A percentile compares a stretch with the other conserved stretches of the same genome.
Evolutionary conservation across 1,140 invertebrate species (phyloP).

Genomic region (Calosoma granatense): DNA sequence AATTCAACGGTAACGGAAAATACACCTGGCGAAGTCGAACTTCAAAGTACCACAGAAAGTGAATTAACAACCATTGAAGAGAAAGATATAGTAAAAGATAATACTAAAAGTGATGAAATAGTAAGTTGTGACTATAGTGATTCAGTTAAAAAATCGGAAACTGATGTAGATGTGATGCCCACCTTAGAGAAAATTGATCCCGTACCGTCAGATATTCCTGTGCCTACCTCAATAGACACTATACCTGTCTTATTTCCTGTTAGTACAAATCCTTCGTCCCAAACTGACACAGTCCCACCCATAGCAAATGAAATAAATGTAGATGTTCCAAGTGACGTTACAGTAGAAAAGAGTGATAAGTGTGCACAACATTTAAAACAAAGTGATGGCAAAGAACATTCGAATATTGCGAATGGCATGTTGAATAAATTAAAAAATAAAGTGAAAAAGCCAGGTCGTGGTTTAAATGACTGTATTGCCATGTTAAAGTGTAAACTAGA

Average conservation of each 20-base stretch:
- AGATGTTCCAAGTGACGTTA: not conserved
- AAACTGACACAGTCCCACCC: not conserved
- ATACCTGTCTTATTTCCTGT: not conserved
- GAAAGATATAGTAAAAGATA: not conserved
- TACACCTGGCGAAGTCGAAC: not conserved
- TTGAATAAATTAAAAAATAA: slow-evolving; percentile 30
- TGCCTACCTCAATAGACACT: not conserved
- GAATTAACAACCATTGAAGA: not conserved
- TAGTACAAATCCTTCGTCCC: not conserved
- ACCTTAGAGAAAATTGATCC: not conserved
- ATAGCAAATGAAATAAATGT: not conserved
- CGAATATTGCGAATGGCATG: not conserved
- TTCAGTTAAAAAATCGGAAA: not conserved
- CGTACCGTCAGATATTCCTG: not conserved
- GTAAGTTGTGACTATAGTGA: not conserved
- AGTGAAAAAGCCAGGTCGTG: slow-evolving; percentile 30
- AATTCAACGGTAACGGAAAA: not conserved
- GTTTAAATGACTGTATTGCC: slow-evolving; percentile 42
- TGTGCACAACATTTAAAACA: not conserved
- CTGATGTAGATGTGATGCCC: not conserved
- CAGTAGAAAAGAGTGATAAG: not conserved
- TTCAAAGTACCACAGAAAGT: not conserved
- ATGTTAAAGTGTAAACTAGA: slow-evolving; percentile 42
- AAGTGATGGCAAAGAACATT: not conserved
- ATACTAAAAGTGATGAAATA: not conserved